phyloP scores from a whole-genome alignment of 2,113 vertebrate species.

The Halichoerus grypus region DNA sequence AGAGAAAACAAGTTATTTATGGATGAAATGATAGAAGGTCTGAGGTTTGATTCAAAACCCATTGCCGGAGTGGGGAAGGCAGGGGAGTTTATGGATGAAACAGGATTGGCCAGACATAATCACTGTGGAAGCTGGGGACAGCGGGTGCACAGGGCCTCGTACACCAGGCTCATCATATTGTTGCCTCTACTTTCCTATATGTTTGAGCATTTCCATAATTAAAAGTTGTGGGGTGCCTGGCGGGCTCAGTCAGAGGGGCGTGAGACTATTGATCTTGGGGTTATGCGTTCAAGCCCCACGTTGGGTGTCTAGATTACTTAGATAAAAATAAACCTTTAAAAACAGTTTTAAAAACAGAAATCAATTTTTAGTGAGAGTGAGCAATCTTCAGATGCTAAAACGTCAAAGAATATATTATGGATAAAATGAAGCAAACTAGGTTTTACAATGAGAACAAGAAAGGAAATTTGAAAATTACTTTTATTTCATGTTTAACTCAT shows the following conservation, averaged over 20 bases:
- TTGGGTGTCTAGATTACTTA: neutral
- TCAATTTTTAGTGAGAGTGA: neutral
- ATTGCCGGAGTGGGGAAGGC: neutral
- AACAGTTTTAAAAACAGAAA: neutral
- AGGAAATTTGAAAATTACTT: neutral
- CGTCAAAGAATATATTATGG: neutral
- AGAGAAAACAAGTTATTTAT: neutral
- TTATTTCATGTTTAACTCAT: neutral
- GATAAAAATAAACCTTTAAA: neutral
- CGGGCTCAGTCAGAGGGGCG: neutral
- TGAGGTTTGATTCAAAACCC: neutral
- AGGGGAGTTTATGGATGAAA: neutral
- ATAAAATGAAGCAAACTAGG: neutral
- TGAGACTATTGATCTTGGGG: neutral
- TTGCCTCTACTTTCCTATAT: neutral
- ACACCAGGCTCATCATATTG: neutral
- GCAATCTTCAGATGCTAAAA: conserved; percentile 13
- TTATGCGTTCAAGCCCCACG: neutral
- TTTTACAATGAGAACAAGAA: neutral
- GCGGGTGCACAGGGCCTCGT: fast-evolving
- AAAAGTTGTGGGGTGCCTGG: neutral
- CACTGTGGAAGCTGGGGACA: neutral
- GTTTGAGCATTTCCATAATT: neutral
- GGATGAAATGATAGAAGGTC: neutral
- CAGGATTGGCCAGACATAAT: neutral